phyloP scores from a whole-genome alignment of 2,797 vertebrate species.

The Delichon dasypus region DNA sequence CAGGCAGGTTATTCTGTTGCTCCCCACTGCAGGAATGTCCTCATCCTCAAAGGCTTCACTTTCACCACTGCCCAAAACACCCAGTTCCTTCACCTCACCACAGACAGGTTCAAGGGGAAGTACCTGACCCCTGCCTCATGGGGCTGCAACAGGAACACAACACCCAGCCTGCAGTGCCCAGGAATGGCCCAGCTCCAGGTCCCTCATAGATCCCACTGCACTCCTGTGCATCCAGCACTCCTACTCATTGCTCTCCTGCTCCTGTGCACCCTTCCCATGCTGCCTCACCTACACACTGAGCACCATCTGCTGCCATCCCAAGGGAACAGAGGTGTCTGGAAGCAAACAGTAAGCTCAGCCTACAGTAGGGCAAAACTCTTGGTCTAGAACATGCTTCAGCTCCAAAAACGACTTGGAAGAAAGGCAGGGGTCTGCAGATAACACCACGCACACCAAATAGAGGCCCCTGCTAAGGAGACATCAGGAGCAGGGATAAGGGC shows the following conservation, averaged over 20 bases:
- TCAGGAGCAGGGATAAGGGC: accelerated
- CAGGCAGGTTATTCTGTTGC: background rate
- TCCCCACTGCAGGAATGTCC: background rate
- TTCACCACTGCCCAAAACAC: background rate
- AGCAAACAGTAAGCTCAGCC: background rate
- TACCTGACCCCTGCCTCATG: too few relatives aligned
- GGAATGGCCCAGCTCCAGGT: background rate
- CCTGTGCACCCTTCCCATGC: background rate
- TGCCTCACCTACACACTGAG: background rate
- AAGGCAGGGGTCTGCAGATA: background rate
- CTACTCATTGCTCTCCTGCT: background rate
- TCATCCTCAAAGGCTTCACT: background rate
- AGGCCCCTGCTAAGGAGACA: background rate
- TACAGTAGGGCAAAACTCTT: background rate
- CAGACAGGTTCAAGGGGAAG: background rate
- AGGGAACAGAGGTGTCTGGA: background rate
- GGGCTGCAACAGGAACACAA: background rate
- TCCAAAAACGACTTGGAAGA: background rate
- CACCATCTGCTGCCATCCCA: background rate
- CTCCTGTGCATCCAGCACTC: background rate
- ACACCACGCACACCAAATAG: background rate
- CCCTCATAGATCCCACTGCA: background rate
- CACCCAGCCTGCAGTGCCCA: background rate
- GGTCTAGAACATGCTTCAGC: background rate
- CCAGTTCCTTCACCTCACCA: background rate